Evolutionary conservation across 2,888 invertebrate species (phyloP).

Genomic region (Meliscaeva auricollis): DNA sequence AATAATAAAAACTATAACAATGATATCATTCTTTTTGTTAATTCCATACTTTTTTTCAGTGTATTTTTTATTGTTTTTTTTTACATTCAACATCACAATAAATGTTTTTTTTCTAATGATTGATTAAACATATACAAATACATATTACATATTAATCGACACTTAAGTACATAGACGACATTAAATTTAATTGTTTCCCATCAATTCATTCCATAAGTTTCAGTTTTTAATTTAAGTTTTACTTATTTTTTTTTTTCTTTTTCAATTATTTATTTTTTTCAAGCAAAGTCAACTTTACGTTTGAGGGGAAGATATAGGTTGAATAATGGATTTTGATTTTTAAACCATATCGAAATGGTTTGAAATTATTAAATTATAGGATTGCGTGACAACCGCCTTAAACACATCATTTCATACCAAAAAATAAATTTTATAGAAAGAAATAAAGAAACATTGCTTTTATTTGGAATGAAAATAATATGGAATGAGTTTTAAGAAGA

Average conservation of each 20-base stretch:
- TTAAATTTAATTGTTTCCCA: conserved; percentile 74
- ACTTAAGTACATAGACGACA: conserved; percentile 65
- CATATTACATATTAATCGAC: conserved; percentile 49
- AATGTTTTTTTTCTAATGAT: conserved; percentile 49
- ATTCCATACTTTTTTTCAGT: neutral
- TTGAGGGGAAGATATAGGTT: neutral
- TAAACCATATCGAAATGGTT: neutral
- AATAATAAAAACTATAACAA: conserved; percentile 31
- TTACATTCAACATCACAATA: conserved; percentile 69
- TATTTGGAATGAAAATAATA: neutral
- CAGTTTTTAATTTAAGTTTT: conserved; percentile 9
- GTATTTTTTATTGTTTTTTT: conserved; percentile 13
- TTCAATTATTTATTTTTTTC: neutral
- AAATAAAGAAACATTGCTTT: neutral
- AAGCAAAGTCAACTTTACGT: neutral
- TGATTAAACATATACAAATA: conserved; percentile 44
- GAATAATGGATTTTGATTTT: conserved; percentile 10
- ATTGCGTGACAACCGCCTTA: neutral
- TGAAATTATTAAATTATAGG: neutral
- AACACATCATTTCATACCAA: neutral
- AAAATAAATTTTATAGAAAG: neutral
- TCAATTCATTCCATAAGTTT: conserved; percentile 62
- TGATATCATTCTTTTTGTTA: conserved; percentile 28
- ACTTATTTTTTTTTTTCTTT: neutral
- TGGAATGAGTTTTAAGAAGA: neutral